Conservation (phyloP, 1,140 invertebrate species). For the Pseudomyrmex gracilis region DNA sequence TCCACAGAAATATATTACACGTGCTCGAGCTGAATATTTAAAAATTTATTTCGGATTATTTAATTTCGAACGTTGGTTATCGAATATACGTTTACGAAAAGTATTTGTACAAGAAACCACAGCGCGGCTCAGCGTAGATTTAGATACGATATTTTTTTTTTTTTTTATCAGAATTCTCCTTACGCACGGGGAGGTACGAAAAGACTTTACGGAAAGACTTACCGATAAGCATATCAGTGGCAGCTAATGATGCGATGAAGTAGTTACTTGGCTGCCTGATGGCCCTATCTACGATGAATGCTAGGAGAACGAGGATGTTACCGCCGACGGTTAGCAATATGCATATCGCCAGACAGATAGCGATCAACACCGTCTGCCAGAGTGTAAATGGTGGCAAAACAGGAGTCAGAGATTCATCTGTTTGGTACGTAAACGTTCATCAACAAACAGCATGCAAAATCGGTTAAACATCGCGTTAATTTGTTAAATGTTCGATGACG, state of each 20-base stretch:
- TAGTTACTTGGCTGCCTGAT: constrained; percentile 99
- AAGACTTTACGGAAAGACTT: constrained; percentile 77
- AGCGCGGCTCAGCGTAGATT: too few relatives aligned
- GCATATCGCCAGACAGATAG: constrained; percentile 94
- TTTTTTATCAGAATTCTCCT: background rate
- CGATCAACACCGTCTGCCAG: constrained; percentile 97
- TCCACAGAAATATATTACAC: too few relatives aligned
- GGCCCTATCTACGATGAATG: constrained; percentile 98
- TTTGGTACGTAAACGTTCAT: constrained; percentile 61
- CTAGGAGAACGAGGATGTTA: constrained; percentile 97
- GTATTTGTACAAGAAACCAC: too few relatives aligned
- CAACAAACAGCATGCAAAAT: constrained; percentile 2
- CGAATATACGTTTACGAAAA: too few relatives aligned
- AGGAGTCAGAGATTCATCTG: constrained; percentile 76
- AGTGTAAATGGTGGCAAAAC: constrained; percentile 94
- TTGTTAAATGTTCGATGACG: background rate
- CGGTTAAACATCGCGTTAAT: background rate
- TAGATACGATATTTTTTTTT: background rate
- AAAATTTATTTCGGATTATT: too few relatives aligned
- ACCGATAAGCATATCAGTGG: constrained; percentile 99
- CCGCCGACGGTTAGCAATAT: constrained; percentile 97
- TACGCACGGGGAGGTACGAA: background rate
- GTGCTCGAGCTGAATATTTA: too few relatives aligned
- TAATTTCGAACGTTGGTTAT: background rate
- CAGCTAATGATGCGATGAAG: constrained; percentile 99